Evolutionary conservation across 2,888 invertebrate genomes (phyloP).

Genomic region (Eupithecia pulchellata): DNA sequence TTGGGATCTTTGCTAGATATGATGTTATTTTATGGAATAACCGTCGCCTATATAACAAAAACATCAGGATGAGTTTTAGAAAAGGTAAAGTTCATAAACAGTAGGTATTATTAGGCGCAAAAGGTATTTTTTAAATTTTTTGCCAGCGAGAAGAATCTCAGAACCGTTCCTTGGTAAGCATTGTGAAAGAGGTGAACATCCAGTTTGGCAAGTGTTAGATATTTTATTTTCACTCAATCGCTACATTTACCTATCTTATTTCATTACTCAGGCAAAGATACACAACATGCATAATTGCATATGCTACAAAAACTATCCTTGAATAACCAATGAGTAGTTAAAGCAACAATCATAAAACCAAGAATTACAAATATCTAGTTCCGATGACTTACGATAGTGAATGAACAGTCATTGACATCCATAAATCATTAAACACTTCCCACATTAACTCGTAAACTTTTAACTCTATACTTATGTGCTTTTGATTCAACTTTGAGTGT

Average conservation of each 20-base stretch:
- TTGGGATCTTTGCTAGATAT: not conserved
- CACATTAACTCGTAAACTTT: constrained; percentile 30
- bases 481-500: not conserved
- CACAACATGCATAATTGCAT: not conserved
- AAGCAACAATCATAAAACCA: constrained; percentile 36
- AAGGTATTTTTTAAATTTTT: not conserved
- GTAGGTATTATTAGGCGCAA: too few relatives aligned
- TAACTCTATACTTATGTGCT: constrained; percentile 4
- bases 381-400: constrained; percentile 67
- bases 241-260: not conserved
- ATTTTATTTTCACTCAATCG: not conserved
- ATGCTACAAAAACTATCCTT: not conserved
- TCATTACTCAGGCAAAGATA: not conserved
- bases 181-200: not conserved
- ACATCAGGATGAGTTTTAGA: not conserved
- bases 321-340: not conserved
- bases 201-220: not conserved
- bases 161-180: not conserved
- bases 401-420: constrained; percentile 67
- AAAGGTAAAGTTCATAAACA: not conserved
- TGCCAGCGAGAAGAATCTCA: not conserved
- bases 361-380: constrained; percentile 53
- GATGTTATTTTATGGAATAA: not conserved
- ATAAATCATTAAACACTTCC: constrained; percentile 42
- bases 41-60: not conserved